Evolutionary conservation across 2,113 vertebrate genomes (phyloP), one percentile per base, ranked within the genome.

Genomic region (Ceratotherium simum): DNA sequence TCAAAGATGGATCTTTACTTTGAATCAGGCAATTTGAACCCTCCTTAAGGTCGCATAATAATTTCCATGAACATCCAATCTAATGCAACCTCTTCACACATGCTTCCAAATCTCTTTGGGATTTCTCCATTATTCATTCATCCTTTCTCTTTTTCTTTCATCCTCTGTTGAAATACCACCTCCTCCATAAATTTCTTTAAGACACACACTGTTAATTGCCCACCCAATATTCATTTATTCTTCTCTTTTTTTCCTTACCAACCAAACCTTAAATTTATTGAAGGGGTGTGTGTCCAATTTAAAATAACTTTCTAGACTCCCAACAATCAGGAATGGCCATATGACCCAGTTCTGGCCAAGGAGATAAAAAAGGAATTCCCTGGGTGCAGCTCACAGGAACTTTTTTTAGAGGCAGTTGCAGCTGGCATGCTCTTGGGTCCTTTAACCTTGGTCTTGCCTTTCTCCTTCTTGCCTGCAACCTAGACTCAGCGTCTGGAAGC

Each of bases 291-390:
- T 86, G 39, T 60, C n/a, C 3, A 85, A 75, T 54, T 91, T 79
- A 78, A 94, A 96, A 78, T 14, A 95, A 69, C 5, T 54, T 94
- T 73, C 21, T 18, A 94, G 48, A 81, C 27, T 31, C 25, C 67
- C 42, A 82, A 29, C 1, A 79, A 81, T 73, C 48, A 85, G 58
- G 48, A 97, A 92, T 62, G 18, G 7, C 9, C 12, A 17, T 36
- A 92, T n/a, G 67, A 73, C 56, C 65, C 18, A 51, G 21, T 75
- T 93, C 36, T 33, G 48, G 14, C 2, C 31, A 80, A 72, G 4
- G 3, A n/a, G 3, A 89, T 27, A 11, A 85, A 91, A 92, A 85
- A 29, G 10, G 12, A 75, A 90, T 91, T 82, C 58, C 46, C 3
- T 31, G 6, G 6, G 46, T 51, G 23, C n/a, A 27, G 67, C 9